phyloP scores from a whole-genome alignment of 2,113 vertebrate species.

The Mormoops blainvillei region DNA sequence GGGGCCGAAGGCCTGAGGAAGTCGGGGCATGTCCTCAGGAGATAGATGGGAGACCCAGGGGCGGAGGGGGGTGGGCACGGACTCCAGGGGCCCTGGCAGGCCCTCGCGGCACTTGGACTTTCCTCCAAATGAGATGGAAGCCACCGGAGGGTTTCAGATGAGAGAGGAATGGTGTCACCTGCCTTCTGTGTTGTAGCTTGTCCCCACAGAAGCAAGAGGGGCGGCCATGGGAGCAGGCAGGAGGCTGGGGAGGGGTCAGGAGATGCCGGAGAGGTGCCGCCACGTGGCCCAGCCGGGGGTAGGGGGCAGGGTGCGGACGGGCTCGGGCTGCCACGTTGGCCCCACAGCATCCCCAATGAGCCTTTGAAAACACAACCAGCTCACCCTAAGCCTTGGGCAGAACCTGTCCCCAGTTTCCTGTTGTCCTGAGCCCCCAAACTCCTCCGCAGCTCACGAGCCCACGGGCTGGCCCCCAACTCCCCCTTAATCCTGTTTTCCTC shows the following conservation, averaged over 20 bases:
- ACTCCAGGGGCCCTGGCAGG: not conserved
- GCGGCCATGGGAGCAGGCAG: rapidly evolving
- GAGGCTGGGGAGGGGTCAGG: not conserved
- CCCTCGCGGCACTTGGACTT: not conserved
- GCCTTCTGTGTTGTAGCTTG: too few relatives aligned
- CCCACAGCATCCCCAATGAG: not conserved
- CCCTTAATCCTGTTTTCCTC: rapidly evolving
- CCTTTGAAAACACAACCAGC: not conserved
- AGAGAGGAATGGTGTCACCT: not conserved
- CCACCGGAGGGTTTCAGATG: rapidly evolving
- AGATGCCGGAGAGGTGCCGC: rapidly evolving
- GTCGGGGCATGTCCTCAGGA: rapidly evolving
- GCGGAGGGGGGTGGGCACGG: rapidly evolving
- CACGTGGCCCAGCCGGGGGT: rapidly evolving
- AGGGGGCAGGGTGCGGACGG: not conserved
- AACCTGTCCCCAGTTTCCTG: not conserved
- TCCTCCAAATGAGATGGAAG: not conserved
- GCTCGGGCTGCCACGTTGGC: rapidly evolving
- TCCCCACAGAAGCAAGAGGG: rapidly evolving
- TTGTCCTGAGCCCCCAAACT: not conserved
- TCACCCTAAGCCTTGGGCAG: rapidly evolving
- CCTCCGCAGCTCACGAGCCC: not conserved
- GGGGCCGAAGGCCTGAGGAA: not conserved
- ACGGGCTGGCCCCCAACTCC: not conserved
- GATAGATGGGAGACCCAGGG: rapidly evolving